These are phyloP conservation scores for Takifugu rubripes DNA, from an alignment of 2,797 vertebrate genomes.

Conservation along the genomic window DNA sequence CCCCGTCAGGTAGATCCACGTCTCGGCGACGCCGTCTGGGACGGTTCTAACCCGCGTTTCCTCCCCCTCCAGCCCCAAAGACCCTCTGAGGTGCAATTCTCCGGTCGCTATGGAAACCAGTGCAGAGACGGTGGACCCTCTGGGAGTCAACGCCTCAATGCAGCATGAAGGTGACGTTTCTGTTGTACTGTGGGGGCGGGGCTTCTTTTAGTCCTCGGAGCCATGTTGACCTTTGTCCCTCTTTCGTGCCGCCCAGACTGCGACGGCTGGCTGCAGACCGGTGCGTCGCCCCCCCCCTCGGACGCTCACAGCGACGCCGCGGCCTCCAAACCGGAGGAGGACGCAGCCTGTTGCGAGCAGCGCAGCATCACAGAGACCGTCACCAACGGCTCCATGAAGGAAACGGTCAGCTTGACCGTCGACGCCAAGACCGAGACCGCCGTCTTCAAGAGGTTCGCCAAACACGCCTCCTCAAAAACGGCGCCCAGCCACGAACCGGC, in stretches of 20 bases:
- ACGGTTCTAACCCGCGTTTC: neutral
- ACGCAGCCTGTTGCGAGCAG: slow-evolving; percentile 75
- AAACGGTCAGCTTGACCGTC: slow-evolving; percentile 97
- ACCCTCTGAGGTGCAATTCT: slow-evolving; percentile 90
- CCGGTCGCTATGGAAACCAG: slow-evolving; percentile 98
- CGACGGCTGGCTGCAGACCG: slow-evolving; percentile 67
- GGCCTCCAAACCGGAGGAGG: slow-evolving; percentile 79
- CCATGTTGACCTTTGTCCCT: neutral
- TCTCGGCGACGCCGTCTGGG: no score
- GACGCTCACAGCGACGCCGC: slow-evolving; percentile 75
- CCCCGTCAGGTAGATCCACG: slow-evolving; percentile 79
- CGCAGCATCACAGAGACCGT: slow-evolving; percentile 93
- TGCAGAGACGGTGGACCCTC: slow-evolving; percentile 83
- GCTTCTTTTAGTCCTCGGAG: neutral
- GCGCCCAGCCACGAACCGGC: no score
- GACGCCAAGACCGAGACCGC: slow-evolving; percentile 99
- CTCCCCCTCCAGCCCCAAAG: slow-evolving; percentile 83
- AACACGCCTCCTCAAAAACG: neutral
- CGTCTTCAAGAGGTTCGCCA: slow-evolving; percentile 93
- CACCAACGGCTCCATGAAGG: slow-evolving; percentile 98
- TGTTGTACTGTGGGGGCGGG: no score
- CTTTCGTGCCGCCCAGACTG: slow-evolving; percentile 45
- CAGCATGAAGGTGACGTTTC: slow-evolving; percentile 79
- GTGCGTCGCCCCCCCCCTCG: slow-evolving; percentile 32
- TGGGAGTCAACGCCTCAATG: slow-evolving; percentile 79